Base-by-base conservation (phyloP, 1,140 invertebrate species). In the Neodiprion virginianus region DNA sequence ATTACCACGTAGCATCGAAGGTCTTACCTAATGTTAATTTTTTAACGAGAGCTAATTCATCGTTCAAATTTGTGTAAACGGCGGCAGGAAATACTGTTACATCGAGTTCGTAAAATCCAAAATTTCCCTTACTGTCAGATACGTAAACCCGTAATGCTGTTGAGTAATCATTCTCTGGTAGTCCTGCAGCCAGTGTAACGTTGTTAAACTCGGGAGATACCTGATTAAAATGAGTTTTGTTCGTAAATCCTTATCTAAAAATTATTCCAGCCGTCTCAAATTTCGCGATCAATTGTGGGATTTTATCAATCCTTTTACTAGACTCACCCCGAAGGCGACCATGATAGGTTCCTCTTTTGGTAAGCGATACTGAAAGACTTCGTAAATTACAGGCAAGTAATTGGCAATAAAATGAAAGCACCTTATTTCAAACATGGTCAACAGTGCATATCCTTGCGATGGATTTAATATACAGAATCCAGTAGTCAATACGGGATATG, bases 301-400 rank as follows among this genome's bases (percentile, higher is more conserved):
- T 40, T 40, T 40, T 40, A 65, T 65, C 7, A 65, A 21, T 65
- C 12, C 17, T 65, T 7, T 17, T 65, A 14, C 4, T 5, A 21
- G 21, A 69, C 67, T 69, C 40, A 69, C 67, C 17, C 40, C 40
- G n/a, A 69, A 69, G 21, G 11, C 9, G 21, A 23, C 21, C 67
- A 69, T 23, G 17, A 69, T 23, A 12, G 67, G 67, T 11, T 69
- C 67, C 67, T 69, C 21, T 21, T 47, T 69, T 23, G 67, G 67
- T 69, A 69, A 69, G 7, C 17, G 17, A 47, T 69, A 69, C 21
- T 69, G 67, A 69, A 69, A 69, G 11, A 47, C 67, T 69, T 69
- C 67, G 40, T 69, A 69, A 21, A 23, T 47, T 3, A 69, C 40
- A 23, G 67, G 67, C 21, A 47, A 21, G 21, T 69, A 23, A 5